Percentiles rank a stretch among this genome's conserved stretches.
Conservation (phyloP, 2,797 vertebrate species). For the Ceryle rudis region DNA sequence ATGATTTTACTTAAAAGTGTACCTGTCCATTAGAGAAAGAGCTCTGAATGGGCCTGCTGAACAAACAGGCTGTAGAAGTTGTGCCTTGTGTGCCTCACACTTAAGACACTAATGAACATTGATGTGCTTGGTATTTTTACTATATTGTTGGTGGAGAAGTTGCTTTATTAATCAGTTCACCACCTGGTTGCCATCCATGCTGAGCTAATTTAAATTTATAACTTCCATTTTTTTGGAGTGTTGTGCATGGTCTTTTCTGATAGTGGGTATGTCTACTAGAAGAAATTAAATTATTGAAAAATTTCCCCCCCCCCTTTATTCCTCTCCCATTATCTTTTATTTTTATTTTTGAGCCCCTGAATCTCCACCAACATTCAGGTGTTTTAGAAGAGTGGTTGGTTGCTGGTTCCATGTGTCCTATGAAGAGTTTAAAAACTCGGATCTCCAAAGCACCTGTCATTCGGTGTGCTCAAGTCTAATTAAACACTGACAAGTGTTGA, state of each 20-base stretch:
- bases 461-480: background rate
- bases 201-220: background rate
- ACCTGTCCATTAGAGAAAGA: background rate
- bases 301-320: background rate
- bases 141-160: background rate
- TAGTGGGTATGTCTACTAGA: background rate
- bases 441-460: background rate
- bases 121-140: background rate
- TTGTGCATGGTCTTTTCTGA: background rate
- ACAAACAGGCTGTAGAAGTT: background rate
- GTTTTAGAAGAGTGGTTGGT: background rate
- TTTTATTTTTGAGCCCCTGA: background rate
- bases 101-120: background rate
- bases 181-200: background rate
- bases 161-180: background rate
- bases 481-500: background rate
- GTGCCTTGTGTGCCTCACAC: background rate
- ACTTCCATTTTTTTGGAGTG: background rate
- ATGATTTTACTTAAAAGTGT: background rate
- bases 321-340: accelerated
- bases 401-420: background rate
- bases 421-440: background rate
- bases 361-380: background rate
- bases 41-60: background rate
- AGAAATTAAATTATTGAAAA: background rate